Evolutionary conservation across 2,797 vertebrate genomes (phyloP), one percentile per base, ranked within the genome.

Genomic region (Myiotriccus ornatus): DNA sequence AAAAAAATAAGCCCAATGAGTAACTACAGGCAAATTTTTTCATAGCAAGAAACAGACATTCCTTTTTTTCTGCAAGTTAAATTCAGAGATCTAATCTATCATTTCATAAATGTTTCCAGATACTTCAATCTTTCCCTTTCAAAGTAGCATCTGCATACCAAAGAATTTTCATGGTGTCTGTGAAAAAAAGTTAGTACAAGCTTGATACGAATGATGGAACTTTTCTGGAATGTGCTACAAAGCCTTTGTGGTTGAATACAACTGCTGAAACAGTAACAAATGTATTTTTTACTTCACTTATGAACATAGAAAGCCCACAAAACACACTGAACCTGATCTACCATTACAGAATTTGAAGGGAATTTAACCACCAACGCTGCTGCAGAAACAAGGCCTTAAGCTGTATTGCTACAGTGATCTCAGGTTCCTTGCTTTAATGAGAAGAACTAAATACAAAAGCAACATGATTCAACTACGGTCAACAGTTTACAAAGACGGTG

Each of bases 221-320:
- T 60, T 81, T 76, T 60, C 65, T 79, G 87, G 79, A 95, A 92
- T 60, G 76, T 35, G 32, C 80, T 92, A 81, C 50, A 84, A 94
- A 93, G 65, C 43, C 80, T 94, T 30, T 82, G 74, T 56, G 59
- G 50, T 49, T 37, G 50, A 87, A 84, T 69, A 47, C 62, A 78
- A 89, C 35, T 84, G 37, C 57, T 65, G 52, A 86, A 91, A 27
- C 86, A 67, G 63, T 76, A 94, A 75, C 60, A 91, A 93, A 78
- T 12, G 6, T 55, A 88, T 75, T 89, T 92, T 92, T 81, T 78
- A 87, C 64, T 70, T 76, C 28, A 52, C 32, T 71, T 86, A 75
- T 1, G 32, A 91, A 84, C 39, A 63, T 3, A 59, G 76, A 89
- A 94, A 78, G 47, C 34, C 59, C 6, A 1, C 15, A 60, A 70